Conservation (phyloP, 2,888 invertebrate genomes). For the Nomada ferruginata region DNA sequence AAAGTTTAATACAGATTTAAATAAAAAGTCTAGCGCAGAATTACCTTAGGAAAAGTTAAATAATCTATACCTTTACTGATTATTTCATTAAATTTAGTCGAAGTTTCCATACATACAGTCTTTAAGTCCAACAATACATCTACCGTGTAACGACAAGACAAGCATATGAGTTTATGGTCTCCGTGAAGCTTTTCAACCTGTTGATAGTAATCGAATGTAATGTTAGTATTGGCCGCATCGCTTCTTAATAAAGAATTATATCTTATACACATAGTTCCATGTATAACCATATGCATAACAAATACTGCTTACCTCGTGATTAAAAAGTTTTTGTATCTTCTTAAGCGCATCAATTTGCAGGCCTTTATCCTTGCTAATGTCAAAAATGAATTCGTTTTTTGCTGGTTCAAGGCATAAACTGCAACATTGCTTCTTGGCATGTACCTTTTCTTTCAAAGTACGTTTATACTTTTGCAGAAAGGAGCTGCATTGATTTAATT, state of each 20-base stretch:
- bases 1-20: neutral
- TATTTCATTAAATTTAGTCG: slow-evolving; percentile 61
- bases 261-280: neutral
- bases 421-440: slow-evolving; percentile 55
- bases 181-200: neutral
- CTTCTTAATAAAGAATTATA: neutral
- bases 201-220: slow-evolving; percentile 5
- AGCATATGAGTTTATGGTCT: slow-evolving; percentile 70
- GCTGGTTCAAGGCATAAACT: slow-evolving; percentile 71
- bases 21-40: neutral
- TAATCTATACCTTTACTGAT: slow-evolving; percentile 63
- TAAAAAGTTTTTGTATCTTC: slow-evolving; percentile 73
- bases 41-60: slow-evolving; percentile 76
- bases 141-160: slow-evolving; percentile 79
- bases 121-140: slow-evolving; percentile 79
- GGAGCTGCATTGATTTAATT: slow-evolving; percentile 78
- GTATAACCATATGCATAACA: neutral
- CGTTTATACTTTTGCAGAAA: slow-evolving; percentile 77
- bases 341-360: slow-evolving; percentile 64
- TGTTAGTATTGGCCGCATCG: neutral
- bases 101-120: slow-evolving; percentile 66
- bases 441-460: neutral
- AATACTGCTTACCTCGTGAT: slow-evolving; percentile 71
- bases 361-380: slow-evolving; percentile 69
- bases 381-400: slow-evolving; percentile 71